phyloP scores from a whole-genome alignment of 2,113 vertebrate species.

The Vidua chalybeata region DNA sequence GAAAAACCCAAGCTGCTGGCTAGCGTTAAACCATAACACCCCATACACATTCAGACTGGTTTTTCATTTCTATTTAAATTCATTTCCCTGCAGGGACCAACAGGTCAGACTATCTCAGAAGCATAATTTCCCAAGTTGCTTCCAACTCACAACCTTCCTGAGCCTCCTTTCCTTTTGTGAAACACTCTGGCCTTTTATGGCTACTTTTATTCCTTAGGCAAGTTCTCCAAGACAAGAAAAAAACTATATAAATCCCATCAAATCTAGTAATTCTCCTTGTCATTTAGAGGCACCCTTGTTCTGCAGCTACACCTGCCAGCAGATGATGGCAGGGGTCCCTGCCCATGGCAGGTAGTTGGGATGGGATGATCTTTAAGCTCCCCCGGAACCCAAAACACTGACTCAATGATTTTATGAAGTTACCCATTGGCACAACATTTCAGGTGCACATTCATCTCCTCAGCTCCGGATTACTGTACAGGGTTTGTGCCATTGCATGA shows the following conservation, averaged over 20 bases:
- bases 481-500: not conserved
- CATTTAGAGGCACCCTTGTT: not conserved
- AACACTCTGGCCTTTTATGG: not conserved
- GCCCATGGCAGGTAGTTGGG: not conserved
- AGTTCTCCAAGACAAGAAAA: not conserved
- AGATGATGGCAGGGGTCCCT: not conserved
- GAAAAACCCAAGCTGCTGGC: not conserved
- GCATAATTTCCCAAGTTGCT: not conserved
- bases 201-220: not conserved
- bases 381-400: not conserved
- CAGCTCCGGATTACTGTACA: not conserved
- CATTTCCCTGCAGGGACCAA: not conserved
- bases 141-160: not conserved
- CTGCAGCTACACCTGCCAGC: not conserved
- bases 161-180: not conserved
- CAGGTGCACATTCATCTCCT: not conserved
- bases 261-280: not conserved
- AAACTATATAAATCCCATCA: rapidly evolving
- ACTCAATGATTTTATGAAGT: not conserved
- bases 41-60: not conserved
- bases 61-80: not conserved
- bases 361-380: not conserved
- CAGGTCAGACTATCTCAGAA: not conserved
- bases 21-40: not conserved
- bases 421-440: not conserved